phyloP scores from a whole-genome alignment of 2,113 vertebrate species.

The Pachypanchax playfairii region DNA sequence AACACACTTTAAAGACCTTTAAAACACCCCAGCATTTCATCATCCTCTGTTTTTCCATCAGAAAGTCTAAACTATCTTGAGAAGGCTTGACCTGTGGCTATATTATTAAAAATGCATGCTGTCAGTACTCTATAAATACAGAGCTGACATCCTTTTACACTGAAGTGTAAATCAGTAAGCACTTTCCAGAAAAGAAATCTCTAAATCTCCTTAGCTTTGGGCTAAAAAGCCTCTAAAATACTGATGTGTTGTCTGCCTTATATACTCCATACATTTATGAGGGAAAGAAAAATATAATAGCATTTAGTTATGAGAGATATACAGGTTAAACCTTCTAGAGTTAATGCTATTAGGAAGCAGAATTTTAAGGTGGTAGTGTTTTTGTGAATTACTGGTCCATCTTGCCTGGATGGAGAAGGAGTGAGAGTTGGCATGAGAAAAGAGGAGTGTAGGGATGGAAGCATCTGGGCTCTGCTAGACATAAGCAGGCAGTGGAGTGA shows the following conservation, averaged over 20 bases:
- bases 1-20: not conserved
- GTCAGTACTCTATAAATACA: constrained; percentile 33
- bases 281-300: not conserved
- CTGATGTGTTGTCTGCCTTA: not conserved
- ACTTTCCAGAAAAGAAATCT: constrained; percentile 17
- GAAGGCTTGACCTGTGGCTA: constrained; percentile 27
- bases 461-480: constrained; percentile 49
- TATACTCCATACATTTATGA: not conserved
- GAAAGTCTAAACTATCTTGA: constrained; percentile 30
- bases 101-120: constrained; percentile 26
- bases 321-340: constrained; percentile 13
- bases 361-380: constrained; percentile 22
- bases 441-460: constrained; percentile 25
- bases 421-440: constrained; percentile 34
- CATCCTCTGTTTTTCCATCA: constrained; percentile 14
- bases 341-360: constrained; percentile 13
- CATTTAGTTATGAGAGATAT: constrained; percentile 1
- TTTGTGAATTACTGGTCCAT: constrained; percentile 9
- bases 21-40: constrained; percentile 17
- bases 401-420: constrained; percentile 16
- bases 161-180: constrained; percentile 27
- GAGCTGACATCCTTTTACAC: constrained; percentile 16
- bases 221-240: not conserved
- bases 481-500: constrained; percentile 26
- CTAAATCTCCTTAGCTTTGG: constrained; percentile 32